Percentiles rank a stretch among this genome's conserved stretches.
Evolutionary conservation across 2,113 vertebrate species (phyloP).

Genomic region (Leucosticte australis): DNA sequence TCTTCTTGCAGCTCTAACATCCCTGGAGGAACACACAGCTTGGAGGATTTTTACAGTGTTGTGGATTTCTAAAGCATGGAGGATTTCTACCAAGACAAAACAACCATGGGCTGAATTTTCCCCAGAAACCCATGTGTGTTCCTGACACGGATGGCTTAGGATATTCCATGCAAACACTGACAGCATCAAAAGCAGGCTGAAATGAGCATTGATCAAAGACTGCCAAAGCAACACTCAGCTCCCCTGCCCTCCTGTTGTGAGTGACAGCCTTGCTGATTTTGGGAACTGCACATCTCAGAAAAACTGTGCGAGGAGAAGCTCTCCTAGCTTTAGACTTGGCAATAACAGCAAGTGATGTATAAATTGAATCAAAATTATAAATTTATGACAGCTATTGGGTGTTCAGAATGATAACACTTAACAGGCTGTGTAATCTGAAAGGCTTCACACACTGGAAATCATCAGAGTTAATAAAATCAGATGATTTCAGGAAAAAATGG

Average conservation of each 20-base stretch:
- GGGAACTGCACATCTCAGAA: too few species aligned
- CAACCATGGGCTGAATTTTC: neutral
- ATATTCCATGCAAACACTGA: neutral
- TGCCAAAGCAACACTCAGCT: neutral
- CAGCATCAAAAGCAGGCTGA: neutral
- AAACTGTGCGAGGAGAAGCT: neutral
- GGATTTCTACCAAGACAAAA: neutral
- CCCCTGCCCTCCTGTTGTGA: neutral
- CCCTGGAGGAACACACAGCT: neutral
- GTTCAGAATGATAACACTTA: neutral
- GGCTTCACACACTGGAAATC: neutral
- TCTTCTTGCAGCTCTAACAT: neutral
- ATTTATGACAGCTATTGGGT: neutral
- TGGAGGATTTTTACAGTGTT: neutral
- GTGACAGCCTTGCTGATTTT: neutral
- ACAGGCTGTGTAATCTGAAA: neutral
- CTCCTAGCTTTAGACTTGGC: neutral
- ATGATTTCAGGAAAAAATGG: neutral
- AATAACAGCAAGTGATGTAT: neutral
- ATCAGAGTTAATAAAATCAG: neutral
- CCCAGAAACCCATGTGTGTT: neutral
- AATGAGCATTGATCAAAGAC: neutral
- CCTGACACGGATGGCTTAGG: neutral
- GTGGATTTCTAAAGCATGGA: neutral
- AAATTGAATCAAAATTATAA: neutral